Percentiles rank a stretch among this genome's conserved stretches.
These are phyloP conservation scores for Crax fasciolata DNA, from an alignment of 2,797 vertebrate genomes.

Conservation along the genomic window DNA sequence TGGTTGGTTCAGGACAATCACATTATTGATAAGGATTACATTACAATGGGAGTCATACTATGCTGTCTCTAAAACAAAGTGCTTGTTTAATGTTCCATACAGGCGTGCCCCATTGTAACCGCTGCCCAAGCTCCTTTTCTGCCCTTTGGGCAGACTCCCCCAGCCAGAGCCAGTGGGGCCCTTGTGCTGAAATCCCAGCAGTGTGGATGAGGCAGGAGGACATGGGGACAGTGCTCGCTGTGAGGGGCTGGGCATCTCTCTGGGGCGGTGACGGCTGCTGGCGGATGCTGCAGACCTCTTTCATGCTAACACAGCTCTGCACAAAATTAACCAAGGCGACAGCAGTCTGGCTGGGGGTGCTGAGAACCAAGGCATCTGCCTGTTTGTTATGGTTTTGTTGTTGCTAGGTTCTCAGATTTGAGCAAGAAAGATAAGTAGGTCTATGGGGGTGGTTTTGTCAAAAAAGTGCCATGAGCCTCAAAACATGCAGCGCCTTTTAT, in stretches of 20 bases:
- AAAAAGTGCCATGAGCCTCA: not conserved
- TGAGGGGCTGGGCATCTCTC: not conserved
- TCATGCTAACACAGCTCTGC: not conserved
- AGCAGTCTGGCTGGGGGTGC: not conserved
- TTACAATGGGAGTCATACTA: not conserved
- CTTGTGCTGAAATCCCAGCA: not conserved
- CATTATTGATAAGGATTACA: not conserved
- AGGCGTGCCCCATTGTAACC: fast-evolving
- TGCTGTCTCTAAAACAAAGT: not conserved
- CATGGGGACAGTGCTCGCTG: not conserved
- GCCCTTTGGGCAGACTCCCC: not conserved
- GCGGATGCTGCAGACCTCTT: not conserved
- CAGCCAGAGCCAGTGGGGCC: fast-evolving
- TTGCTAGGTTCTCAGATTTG: not conserved
- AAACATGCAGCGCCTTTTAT: not conserved
- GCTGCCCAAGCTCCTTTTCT: not conserved
- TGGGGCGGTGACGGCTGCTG: fast-evolving
- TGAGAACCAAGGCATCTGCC: not conserved
- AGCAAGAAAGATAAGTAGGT: not conserved
- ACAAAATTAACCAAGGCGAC: fast-evolving
- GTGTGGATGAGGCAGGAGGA: not conserved
- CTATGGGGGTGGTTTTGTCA: not conserved
- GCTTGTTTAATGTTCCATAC: not conserved
- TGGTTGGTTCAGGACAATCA: not conserved
- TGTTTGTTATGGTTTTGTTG: not conserved